Base-by-base conservation (phyloP, 1,140 invertebrate species). In the Maconellicoccus hirsutus region DNA sequence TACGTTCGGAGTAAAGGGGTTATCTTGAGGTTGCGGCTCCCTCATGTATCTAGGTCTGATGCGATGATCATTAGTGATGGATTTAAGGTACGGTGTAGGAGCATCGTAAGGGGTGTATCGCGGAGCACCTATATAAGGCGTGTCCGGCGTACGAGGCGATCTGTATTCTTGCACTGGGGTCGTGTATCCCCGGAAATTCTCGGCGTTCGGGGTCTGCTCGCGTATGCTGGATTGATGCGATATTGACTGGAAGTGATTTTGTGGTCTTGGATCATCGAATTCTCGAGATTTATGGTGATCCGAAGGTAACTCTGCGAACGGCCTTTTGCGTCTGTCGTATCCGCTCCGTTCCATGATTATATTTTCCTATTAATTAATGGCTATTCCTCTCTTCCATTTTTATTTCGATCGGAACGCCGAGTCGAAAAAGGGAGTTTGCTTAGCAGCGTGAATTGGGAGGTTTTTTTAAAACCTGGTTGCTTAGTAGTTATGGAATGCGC, bases 261-360 rank as follows among this genome's bases (percentile, higher is more conserved):
- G 2, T 19, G 10, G 12, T 52, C 42, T 52, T 6, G 12, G 12
- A 33, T 33, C 12, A 33, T 12, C 3, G 12, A 12, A 6, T 33
- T 33, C 29, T 16, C 6, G 42, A 3, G 2, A 19, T 4, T 19
- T 3, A 16, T 52, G 42, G 29, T 3, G 29, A 3, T 14, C n/a
- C 12, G 42, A 52, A 6, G 42, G 42, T 16, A 52, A 52, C 10
- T 52, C 42, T 19, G 42, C n/a, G 29, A 33, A 33, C 10, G 42
- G 42, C 42, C 42, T 52, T 19, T 16, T 52, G 2, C 42, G 42
- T 52, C 42, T 4, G n/a, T 52, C 42, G 42, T 52, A 52, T 52
- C 42, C 42, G n/a, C 42, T 52, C 42, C 42, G 42, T 52, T 52
- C 42, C 42, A 52, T 52, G 42, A 52, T 52, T 52, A 14, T 38